phyloP scores from a whole-genome alignment of 2,797 vertebrate species.

The Mico argentatus region DNA sequence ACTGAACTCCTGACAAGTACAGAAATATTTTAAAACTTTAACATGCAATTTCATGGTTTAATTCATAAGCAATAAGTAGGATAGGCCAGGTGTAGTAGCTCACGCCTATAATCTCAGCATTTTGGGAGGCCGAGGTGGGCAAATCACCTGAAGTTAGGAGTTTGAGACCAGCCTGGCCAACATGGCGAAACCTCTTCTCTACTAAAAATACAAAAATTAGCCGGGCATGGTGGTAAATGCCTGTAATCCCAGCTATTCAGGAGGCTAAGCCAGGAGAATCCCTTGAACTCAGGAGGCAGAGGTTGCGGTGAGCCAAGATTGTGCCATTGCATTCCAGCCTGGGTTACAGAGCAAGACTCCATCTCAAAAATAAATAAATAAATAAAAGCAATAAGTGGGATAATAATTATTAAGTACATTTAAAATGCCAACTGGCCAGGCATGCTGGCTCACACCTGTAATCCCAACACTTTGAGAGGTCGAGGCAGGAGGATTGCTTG shows the following conservation, averaged over 20 bases:
- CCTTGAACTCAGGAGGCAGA: not conserved
- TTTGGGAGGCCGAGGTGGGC: not conserved
- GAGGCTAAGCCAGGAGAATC: not conserved
- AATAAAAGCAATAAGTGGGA: not conserved
- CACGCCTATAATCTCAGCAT: not conserved
- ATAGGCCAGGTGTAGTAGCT: not conserved
- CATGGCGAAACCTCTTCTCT: not conserved
- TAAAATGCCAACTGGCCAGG: not conserved
- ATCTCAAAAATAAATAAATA: too few relatives aligned
- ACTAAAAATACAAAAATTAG: not conserved
- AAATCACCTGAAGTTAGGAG: not conserved
- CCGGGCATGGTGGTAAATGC: not conserved
- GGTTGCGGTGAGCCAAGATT: not conserved
- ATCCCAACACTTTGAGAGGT: not conserved
- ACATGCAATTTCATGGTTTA: conserved; percentile 11
- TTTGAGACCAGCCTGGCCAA: not conserved
- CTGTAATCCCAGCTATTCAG: not conserved
- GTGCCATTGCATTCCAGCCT: not conserved
- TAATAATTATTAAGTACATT: not conserved
- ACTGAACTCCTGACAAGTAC: not conserved
- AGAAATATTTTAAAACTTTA: conserved; percentile 13
- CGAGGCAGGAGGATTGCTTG: not conserved
- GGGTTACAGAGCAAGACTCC: too few relatives aligned
- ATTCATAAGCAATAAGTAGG: not conserved
- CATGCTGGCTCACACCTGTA: not conserved